Base-by-base conservation (phyloP, 2,797 vertebrate species). In the Ptychadena robeensis region DNA sequence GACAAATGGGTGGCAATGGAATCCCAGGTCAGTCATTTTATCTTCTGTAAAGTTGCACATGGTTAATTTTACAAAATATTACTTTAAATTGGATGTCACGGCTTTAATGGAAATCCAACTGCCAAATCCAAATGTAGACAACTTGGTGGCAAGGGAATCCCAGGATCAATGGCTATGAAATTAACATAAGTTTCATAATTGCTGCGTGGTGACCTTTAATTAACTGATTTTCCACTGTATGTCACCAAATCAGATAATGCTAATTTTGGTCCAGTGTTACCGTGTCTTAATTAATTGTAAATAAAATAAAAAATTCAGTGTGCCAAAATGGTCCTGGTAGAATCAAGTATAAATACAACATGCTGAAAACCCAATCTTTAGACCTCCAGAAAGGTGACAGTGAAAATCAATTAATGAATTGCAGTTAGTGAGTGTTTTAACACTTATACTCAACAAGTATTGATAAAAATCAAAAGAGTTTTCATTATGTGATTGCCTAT, bases 351-450 rank as follows among this genome's bases (percentile, higher is more conserved):
- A 53, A 53, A 53, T 53, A 53, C 44, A 53, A 31, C 48, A 6
- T 61, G 31, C 37, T 59, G 32, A 64, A 30, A 64, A 4, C 35
- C 10, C 63, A 18, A 77, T 48, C 18, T 31, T 63, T 44, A 65
- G 37, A 67, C 64, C 73, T 74, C 57, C 15, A 44, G 48, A 9
- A 48, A 48, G 64, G 31, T 78, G 38, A 35, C 22, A 67, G 40
- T 14, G n/a, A 53, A 32, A 78, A 57, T 78, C 63, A 78, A 78
- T 79, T n/a, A 79, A 57, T 15, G 67, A 25, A 40, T 27, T 38
- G 32, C 11, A 69, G 44, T 68, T 53, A 48, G 10, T 35, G 6
- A 79, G 67, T 69, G 34, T 69, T 69, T n/a, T 27, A 68, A 44
- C 76, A 79, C 75, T 57, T 78, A 68, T 48, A 37, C 67, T 35